These are phyloP conservation scores for Pungitius pungitius DNA, from an alignment of 2,113 vertebrate species.

Conservation along the genomic window DNA sequence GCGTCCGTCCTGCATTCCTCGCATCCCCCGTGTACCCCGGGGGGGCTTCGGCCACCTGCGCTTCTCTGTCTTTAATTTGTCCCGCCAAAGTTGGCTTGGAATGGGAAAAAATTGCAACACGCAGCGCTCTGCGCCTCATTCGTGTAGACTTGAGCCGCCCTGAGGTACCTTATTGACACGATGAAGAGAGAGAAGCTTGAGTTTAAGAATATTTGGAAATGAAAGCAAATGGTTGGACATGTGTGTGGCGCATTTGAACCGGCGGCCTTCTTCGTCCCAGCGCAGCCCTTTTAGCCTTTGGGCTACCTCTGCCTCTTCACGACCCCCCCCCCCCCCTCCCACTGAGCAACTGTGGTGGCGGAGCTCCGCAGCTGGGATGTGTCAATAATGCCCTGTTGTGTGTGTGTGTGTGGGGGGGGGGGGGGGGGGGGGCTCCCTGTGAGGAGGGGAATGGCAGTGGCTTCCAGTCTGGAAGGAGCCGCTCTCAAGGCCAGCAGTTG, in stretches of 20 bases:
- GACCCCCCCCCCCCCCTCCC: background rate
- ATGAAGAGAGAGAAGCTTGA: background rate
- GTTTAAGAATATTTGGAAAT: background rate
- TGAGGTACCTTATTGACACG: background rate
- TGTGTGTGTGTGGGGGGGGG: slow-evolving; percentile 38
- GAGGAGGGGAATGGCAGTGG: slow-evolving; percentile 47
- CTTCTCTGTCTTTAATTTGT: slow-evolving; percentile 44
- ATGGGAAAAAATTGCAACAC: slow-evolving; percentile 27
- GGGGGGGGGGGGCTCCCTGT: too few species aligned
- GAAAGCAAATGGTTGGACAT: background rate
- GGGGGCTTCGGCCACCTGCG: too few species aligned
- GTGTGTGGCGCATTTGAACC: slow-evolving; percentile 22
- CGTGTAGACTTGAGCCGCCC: background rate
- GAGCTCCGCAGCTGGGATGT: slow-evolving; percentile 64
- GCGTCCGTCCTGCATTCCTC: slow-evolving; percentile 55
- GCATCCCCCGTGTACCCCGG: slow-evolving; percentile 53
- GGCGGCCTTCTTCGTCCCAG: slow-evolving; percentile 13
- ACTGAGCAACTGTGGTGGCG: slow-evolving; percentile 67
- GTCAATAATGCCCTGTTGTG: slow-evolving; percentile 74
- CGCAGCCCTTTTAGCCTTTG: background rate
- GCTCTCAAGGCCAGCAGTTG: slow-evolving; percentile 74
- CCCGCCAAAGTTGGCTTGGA: slow-evolving; percentile 8
- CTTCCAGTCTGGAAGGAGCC: slow-evolving; percentile 54
- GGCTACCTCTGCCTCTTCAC: slow-evolving; percentile 27
- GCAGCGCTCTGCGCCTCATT: background rate